phyloP scores from a whole-genome alignment of 2,888 invertebrate species.

The Malacosoma neustria region DNA sequence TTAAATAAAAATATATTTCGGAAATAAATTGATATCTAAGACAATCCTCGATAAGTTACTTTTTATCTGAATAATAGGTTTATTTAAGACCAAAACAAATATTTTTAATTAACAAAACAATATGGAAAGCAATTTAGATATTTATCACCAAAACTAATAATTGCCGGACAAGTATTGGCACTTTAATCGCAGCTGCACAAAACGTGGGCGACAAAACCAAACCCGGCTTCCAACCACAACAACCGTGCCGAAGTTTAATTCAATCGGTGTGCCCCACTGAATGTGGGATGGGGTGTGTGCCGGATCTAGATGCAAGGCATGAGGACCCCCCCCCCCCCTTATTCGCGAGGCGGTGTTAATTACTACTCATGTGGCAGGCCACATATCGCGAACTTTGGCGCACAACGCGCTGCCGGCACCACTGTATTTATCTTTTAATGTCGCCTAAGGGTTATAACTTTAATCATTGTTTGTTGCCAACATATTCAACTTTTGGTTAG shows the following conservation, averaged over 20 bases:
- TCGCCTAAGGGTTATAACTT: constrained; percentile 29
- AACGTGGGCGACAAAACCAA: constrained; percentile 63
- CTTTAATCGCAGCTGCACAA: constrained; percentile 67
- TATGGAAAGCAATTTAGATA: too few relatives aligned
- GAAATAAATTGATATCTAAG: too few relatives aligned
- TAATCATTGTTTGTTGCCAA: constrained; percentile 9
- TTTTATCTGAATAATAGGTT: too few relatives aligned
- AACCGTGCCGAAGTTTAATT: constrained; percentile 71
- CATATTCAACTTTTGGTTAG: constrained; percentile 13
- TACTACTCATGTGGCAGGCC: constrained; percentile 68
- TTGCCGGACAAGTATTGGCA: constrained; percentile 59
- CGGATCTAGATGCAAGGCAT: constrained; percentile 12
- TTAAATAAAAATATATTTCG: too few relatives aligned
- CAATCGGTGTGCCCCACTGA: constrained; percentile 63
- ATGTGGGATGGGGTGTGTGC: constrained; percentile 20
- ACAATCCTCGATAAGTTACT: too few relatives aligned
- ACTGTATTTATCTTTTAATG: constrained; percentile 60
- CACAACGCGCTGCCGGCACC: constrained; percentile 43
- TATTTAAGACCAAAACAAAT: too few relatives aligned
- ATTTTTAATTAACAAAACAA: too few relatives aligned
- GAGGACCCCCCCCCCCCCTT: constrained; percentile 5
- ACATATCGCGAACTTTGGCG: constrained; percentile 70
- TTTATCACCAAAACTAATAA: constrained; percentile 59
- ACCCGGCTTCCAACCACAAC: constrained; percentile 64
- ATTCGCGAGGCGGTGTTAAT: constrained; percentile 60